Evolutionary conservation across 2,888 invertebrate species (phyloP).

Genomic region (Pasiphila rectangulata): DNA sequence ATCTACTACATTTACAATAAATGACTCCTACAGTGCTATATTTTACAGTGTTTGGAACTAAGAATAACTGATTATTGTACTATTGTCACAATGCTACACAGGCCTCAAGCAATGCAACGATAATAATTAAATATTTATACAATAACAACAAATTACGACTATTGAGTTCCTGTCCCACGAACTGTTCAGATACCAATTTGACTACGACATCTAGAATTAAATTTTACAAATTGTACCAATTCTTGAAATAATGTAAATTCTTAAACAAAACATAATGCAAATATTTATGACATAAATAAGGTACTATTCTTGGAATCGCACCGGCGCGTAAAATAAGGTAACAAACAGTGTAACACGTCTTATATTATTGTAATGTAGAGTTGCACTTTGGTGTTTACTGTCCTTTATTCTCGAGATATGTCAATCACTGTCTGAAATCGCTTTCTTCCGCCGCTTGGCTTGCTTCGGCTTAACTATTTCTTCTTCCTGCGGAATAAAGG

Average conservation of each 20-base stretch:
- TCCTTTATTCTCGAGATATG: constrained; percentile 70
- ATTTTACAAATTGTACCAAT: constrained; percentile 15
- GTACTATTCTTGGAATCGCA: constrained; percentile 69
- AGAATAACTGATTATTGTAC: constrained; percentile 16
- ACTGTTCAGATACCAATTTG: constrained; percentile 27
- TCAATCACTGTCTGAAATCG: constrained; percentile 96
- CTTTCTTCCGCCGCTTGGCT: constrained; percentile 95
- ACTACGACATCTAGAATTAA: constrained; percentile 15
- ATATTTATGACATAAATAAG: constrained; percentile 44
- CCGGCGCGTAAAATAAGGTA: constrained; percentile 57
- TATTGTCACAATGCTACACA: constrained; percentile 23
- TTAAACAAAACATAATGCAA: constrained; percentile 43
- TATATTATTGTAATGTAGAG: constrained; percentile 73
- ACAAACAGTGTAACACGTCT: constrained; percentile 53
- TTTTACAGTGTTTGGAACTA: constrained; percentile 56
- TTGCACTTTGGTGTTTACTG: constrained; percentile 79
- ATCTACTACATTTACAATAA: constrained; percentile 58
- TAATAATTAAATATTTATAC: constrained; percentile 29
- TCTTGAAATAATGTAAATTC: constrained; percentile 24
- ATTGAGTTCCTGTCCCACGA: constrained; percentile 7
- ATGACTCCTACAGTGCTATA: constrained; percentile 48
- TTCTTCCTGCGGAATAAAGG: constrained; percentile 84
- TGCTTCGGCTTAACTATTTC: constrained; percentile 95
- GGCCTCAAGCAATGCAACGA: constrained; percentile 16
- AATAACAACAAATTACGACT: constrained; percentile 31